Evolutionary conservation across 2,888 invertebrate genomes (phyloP).

Genomic region (Neocrepidodera transversa): DNA sequence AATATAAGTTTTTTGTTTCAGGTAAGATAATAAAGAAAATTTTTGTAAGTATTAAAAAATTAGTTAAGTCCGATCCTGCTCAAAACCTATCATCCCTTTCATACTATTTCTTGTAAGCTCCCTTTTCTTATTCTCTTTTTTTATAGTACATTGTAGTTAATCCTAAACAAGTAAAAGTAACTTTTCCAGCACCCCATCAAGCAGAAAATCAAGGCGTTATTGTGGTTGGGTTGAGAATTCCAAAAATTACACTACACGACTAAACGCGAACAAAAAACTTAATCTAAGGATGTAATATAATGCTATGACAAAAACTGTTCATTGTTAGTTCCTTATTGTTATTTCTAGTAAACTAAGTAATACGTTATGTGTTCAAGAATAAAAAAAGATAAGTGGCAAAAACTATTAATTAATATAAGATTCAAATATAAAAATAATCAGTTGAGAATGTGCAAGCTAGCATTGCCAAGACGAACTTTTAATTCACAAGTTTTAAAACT

Average conservation of each 20-base stretch:
- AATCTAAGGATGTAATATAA: neutral
- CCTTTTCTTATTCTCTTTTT: neutral
- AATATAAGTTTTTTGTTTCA: too few relatives aligned
- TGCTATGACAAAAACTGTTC: neutral
- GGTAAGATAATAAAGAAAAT: too few relatives aligned
- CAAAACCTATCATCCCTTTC: neutral
- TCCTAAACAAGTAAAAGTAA: conserved; percentile 9
- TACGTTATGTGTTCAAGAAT: neutral
- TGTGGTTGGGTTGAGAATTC: neutral
- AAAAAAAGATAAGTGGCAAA: too few relatives aligned
- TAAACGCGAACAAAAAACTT: neutral
- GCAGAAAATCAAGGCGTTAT: conserved; percentile 12
- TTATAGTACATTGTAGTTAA: neutral
- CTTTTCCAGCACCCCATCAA: conserved; percentile 3
- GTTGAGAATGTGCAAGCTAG: too few relatives aligned
- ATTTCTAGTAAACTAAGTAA: neutral
- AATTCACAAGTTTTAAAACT: too few relatives aligned
- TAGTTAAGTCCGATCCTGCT: neutral
- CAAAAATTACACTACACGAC: conserved; percentile 8
- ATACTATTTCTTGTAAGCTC: neutral
- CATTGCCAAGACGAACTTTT: too few relatives aligned
- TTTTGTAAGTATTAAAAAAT: too few relatives aligned
- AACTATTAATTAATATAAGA: too few relatives aligned
- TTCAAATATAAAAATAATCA: too few relatives aligned
- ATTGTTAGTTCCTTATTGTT: neutral